phyloP scores from a whole-genome alignment of 1,140 invertebrate genomes.

The Sinella curviseta region DNA sequence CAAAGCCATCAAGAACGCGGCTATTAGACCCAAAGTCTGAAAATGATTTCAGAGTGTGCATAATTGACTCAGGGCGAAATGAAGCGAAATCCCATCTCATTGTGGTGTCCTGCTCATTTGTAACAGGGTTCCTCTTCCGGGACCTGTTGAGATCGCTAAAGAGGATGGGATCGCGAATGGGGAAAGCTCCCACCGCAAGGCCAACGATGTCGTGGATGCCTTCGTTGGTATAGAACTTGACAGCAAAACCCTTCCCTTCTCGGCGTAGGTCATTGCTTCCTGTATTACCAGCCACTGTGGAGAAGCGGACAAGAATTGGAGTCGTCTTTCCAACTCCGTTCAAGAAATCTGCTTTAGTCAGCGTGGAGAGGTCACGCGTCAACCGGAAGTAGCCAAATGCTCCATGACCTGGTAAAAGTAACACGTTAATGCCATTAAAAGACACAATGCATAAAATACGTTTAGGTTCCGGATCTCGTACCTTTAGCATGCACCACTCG shows the following conservation, averaged over 20 bases:
- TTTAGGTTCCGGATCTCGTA: too few relatives aligned
- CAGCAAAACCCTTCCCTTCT: neutral
- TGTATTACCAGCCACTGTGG: conserved; percentile 65
- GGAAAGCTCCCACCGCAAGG: neutral
- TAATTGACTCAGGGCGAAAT: conserved; percentile 59
- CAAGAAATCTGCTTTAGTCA: conserved; percentile 63
- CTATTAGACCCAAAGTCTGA: conserved; percentile 62
- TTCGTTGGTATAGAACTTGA: conserved; percentile 9
- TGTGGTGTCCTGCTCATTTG: conserved; percentile 63
- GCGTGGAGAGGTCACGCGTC: conserved; percentile 65
- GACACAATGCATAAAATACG: too few relatives aligned
- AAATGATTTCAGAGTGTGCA: conserved; percentile 61
- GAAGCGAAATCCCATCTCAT: conserved; percentile 63
- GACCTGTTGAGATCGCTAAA: conserved; percentile 38
- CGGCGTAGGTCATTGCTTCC: conserved; percentile 60
- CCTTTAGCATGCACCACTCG: conserved; percentile 66
- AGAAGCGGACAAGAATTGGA: conserved; percentile 62
- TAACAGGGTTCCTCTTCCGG: conserved; percentile 71
- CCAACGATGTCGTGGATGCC: neutral
- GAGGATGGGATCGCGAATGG: conserved; percentile 3
- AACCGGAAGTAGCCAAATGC: conserved; percentile 69
- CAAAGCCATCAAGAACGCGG: conserved; percentile 65
- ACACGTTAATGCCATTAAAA: too few relatives aligned
- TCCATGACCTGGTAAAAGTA: conserved; percentile 21
- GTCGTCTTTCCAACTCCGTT: conserved; percentile 62